phyloP scores from a whole-genome alignment of 2,113 vertebrate species.

The Zapornia atra region DNA sequence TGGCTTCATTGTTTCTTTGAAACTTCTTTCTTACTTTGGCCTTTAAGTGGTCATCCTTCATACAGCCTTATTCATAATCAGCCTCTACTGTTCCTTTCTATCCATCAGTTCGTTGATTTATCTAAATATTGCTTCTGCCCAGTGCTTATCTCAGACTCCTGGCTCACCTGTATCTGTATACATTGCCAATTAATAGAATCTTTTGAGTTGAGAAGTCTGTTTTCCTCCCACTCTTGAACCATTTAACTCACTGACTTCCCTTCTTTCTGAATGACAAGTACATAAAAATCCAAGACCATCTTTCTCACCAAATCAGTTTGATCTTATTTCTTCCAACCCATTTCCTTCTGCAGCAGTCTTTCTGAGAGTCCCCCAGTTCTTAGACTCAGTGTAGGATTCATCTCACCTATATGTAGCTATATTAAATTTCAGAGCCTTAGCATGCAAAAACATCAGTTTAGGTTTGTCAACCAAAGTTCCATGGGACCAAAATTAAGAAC shows the following conservation, averaged over 20 bases:
- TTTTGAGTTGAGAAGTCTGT: not conserved
- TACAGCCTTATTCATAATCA: not conserved
- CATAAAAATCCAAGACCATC: not conserved
- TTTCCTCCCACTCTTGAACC: not conserved
- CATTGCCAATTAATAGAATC: not conserved
- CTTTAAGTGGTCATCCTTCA: not conserved
- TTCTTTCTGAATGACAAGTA: not conserved
- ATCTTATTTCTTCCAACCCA: not conserved
- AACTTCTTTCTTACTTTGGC: not conserved
- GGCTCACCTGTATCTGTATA: not conserved
- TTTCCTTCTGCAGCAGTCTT: not conserved
- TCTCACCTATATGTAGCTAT: not conserved
- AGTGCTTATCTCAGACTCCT: not conserved
- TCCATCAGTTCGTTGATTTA: not conserved
- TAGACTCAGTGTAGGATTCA: not conserved
- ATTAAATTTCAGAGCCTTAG: not conserved
- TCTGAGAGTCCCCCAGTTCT: not conserved
- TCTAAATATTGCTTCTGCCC: not conserved
- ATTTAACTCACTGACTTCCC: not conserved
- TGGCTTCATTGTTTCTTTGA: not conserved
- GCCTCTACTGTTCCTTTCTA: not conserved
- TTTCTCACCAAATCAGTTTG: not conserved
- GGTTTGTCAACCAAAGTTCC: not conserved
- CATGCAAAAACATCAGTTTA: not conserved
- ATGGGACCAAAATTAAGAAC: not conserved